Evolutionary conservation across 2,113 vertebrate genomes (phyloP), one percentile per base, ranked within the genome.

Genomic region (Sorex fumeus): DNA sequence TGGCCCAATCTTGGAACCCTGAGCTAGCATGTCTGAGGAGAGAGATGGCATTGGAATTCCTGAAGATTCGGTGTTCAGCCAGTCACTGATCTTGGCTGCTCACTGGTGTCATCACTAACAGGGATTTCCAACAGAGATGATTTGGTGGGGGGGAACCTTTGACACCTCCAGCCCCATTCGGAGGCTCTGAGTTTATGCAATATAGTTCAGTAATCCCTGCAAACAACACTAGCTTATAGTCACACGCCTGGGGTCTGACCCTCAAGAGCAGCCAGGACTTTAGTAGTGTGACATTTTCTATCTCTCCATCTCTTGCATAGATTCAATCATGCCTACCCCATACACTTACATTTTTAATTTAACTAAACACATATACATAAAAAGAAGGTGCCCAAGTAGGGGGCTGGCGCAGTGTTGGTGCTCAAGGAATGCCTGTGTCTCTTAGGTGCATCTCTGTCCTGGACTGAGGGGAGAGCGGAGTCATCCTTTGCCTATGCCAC

Each of bases 391-490:
- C 53, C 53, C 19, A 28, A 69, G 40, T 53, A 23, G 28, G 3
- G 28, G 60, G 21, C 3, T 4, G 6, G 32, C 18, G 0, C 30
- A 43, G 21, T 2, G 27, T 34, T 40, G 27, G 82, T 87, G 90
- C 88, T n/a, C 83, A 53, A 21, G 30, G 32, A 36, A 82, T 77
- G 60, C 88, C 80, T 34, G 34, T 25, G 78, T 85, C 71, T 60
- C 85, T 88, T 57, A 83, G 70, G 23, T 78, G 3, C 53, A 53
- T 53, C 40, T 67, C 25, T 34, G 32, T 69, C 57, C 32, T 60
- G 34, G 47, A 21, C 27, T 88, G 94, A 57, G 75, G 30, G 87
- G 36, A 91, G n/a, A 36, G 67, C 66, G 84, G 85, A 92, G 82
- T 87, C 77, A 83, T 64, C 53, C 86, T 94, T 53, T 30, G 43